Evolutionary conservation across 2,113 vertebrate species (phyloP).

Genomic region (Hippocampus zosterae): DNA sequence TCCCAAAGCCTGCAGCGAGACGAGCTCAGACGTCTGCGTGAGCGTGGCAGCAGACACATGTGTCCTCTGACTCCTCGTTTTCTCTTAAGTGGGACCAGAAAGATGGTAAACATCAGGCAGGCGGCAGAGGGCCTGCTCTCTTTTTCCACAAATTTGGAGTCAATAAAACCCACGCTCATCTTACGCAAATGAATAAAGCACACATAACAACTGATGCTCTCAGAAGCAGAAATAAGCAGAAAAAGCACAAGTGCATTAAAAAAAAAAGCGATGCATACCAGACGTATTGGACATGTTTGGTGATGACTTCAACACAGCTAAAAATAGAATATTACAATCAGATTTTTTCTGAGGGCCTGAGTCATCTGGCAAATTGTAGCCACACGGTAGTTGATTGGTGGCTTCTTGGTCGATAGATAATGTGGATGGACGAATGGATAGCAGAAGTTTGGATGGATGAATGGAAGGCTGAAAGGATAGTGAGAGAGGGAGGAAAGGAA

Average conservation of each 20-base stretch:
- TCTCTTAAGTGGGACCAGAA: conserved; percentile 35
- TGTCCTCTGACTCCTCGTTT: conserved; percentile 34
- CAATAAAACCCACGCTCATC: conserved; percentile 1
- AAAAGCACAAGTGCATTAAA: background rate
- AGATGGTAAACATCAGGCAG: conserved; percentile 33
- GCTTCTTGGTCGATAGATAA: background rate
- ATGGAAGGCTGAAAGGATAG: background rate
- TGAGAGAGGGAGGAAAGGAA: background rate
- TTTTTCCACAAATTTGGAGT: background rate
- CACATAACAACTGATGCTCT: background rate
- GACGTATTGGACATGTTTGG: background rate
- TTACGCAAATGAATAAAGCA: background rate
- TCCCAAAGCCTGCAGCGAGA: conserved; percentile 57
- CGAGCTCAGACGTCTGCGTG: conserved; percentile 55
- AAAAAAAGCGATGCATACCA: background rate
- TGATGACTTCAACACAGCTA: conserved; percentile 4
- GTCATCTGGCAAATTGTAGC: background rate
- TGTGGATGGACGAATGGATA: background rate
- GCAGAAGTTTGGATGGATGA: background rate
- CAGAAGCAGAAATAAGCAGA: conserved; percentile 4
- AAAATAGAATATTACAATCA: background rate
- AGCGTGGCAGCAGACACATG: conserved; percentile 47
- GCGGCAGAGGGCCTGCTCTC: conserved; percentile 1
- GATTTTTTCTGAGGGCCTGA: background rate
- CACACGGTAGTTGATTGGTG: background rate